Evolutionary conservation across 2,888 invertebrate species (phyloP), one percentile per base, ranked within the genome.

Genomic region (Chouioia cunea): DNA sequence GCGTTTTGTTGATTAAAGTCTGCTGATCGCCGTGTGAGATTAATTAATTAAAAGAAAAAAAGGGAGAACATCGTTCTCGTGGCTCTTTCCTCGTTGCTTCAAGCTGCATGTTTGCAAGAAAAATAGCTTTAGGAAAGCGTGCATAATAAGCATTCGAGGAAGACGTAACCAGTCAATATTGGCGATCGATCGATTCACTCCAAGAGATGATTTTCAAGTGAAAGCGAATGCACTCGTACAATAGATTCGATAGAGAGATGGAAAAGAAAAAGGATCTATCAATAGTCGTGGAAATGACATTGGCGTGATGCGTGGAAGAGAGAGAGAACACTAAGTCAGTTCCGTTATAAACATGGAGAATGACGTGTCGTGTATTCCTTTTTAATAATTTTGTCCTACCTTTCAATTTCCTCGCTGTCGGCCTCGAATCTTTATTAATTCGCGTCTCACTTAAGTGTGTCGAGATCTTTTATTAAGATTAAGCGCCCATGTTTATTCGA

Each of bases 121-220:
- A 44, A 43, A 6, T 58, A n/a, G 36, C 12, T 4, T 36, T 46
- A 18, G 8, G 52, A 59, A 53, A 36, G 46, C 53, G 53, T 54
- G 16, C n/a, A 54, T 54, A 67, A 67, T 47, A 36, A 36, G 20
- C 46, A 47, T 47, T 10, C 36, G 36, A 27, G 46, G 53, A 47
- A 53, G 53, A 44, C 36, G 53, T 18, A 46, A 65, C 44, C 47
- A 14, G 36, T 4, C 56, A 6, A 23, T 59, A 66, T 53, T 59
- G 46, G 53, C 23, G 46, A 53, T 60, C 66, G 67, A 67, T 67
- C 53, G 27, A 58, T 58, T 15, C 36, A 43, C 44, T 43, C 44
- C 43, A 43, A 47, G 58, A 36, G 36, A 36, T 60, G 66, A 67
- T 60, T 67, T 60, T 67, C 59, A 60, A 67, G 23, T 43, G 20